phyloP scores from a whole-genome alignment of 2,113 vertebrate genomes.

The Triplophysa tibetana region DNA sequence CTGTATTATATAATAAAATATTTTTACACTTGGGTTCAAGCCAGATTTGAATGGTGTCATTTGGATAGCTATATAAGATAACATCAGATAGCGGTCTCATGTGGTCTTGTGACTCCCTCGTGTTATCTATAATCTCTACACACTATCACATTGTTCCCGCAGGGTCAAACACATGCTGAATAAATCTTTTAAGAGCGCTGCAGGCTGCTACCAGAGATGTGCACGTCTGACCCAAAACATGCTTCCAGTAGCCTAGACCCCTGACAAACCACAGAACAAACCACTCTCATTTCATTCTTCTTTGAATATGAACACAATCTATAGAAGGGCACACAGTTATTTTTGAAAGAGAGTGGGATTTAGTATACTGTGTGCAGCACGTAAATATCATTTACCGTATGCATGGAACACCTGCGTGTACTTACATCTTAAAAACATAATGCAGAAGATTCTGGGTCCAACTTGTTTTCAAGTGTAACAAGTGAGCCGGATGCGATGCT shows the following conservation, averaged over 20 bases:
- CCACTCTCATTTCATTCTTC: background rate
- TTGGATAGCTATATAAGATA: too few species aligned
- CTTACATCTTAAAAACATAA: too few species aligned
- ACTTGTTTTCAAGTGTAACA: too few species aligned
- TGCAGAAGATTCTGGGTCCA: too few species aligned
- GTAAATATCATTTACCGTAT: background rate
- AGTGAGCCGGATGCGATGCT: too few species aligned
- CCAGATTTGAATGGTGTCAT: too few species aligned
- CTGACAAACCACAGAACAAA: background rate
- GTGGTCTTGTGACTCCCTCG: constrained; percentile 30
- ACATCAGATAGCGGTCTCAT: background rate
- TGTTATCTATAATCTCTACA: constrained; percentile 37
- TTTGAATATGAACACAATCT: too few species aligned
- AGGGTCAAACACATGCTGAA: constrained; percentile 4
- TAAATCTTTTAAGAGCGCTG: constrained; percentile 10
- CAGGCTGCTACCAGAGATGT: background rate
- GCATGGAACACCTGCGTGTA: too few species aligned
- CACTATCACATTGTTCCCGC: background rate
- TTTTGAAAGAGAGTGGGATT: too few species aligned
- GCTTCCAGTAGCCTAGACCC: background rate
- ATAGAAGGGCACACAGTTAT: too few species aligned
- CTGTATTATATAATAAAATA: too few species aligned
- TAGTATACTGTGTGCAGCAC: background rate
- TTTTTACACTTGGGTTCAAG: too few species aligned
- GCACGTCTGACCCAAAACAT: background rate